Conservation (phyloP, 2,113 vertebrate genomes). For the Microtus richardsoni region DNA sequence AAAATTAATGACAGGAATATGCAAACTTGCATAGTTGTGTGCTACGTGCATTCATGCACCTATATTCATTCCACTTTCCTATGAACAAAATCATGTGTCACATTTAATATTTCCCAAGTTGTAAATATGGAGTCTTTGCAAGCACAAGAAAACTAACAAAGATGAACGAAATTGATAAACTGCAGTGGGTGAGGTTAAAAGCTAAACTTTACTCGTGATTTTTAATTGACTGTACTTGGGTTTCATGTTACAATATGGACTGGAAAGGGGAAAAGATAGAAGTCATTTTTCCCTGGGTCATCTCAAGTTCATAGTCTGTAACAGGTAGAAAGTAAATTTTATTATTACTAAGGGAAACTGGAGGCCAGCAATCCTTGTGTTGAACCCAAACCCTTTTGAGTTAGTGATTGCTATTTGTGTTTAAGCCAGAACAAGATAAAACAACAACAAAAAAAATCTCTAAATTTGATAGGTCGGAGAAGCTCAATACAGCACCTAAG, state of each 20-base stretch:
- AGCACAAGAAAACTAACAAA: background rate
- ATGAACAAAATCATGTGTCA: background rate
- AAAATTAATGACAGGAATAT: background rate
- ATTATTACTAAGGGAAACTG: background rate
- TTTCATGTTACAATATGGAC: background rate
- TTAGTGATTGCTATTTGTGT: conserved; percentile 31
- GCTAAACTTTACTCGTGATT: background rate
- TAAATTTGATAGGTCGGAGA: conserved; percentile 16
- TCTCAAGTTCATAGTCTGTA: background rate
- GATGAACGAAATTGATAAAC: background rate
- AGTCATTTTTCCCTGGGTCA: background rate
- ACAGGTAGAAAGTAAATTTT: background rate
- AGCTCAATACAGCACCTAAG: conserved; percentile 42
- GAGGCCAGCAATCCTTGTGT: background rate
- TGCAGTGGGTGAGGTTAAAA: background rate
- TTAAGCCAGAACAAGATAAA: conserved; percentile 45
- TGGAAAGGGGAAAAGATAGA: background rate
- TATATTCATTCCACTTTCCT: background rate
- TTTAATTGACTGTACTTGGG: background rate
- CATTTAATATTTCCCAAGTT: background rate
- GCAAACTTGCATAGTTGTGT: fast-evolving
- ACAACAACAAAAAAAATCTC: background rate
- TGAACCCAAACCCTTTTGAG: background rate
- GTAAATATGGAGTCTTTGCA: background rate
- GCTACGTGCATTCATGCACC: fast-evolving